Evolutionary conservation across 2,888 invertebrate species (phyloP), one percentile per base, ranked within the genome.

Genomic region (Drosophila kokeensis): DNA sequence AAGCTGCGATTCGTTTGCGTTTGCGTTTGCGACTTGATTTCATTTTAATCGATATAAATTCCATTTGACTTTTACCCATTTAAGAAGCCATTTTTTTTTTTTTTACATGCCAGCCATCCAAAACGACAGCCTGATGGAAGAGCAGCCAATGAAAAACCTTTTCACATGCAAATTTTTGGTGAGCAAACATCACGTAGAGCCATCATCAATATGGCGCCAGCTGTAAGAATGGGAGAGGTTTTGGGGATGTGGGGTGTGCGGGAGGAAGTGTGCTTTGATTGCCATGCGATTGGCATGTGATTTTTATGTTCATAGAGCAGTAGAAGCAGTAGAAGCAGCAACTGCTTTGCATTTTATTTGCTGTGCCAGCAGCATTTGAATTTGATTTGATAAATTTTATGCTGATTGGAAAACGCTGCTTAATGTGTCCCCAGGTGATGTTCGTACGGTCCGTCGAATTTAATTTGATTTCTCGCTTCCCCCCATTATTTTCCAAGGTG

Each of bases 321-420:
- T 13, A 42, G 42, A 21, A 58, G 55, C 82, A 34, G 32, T 34
- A 34, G 45, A 21, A 45, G 24, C 8, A 45, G 45, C 24, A 63
- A 59, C 29, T 65, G 70, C 55, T 86, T 86, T 89, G 85, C 85
- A 86, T 86, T 86, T 84, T 60, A 79, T 69, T 79, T 71, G 76
- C 81, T 36, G 34, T 29, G 73, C 66, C 34, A 73, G 38, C 52
- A 65, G 65, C 78, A 82, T 83, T 86, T 76, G 89, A 83, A 81
- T 89, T 87, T 89, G 88, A 87, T 87, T 87, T 87, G 87, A 87
- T 89, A 87, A 83, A 87, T 87, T 87, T 87, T 87, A 87, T 87
- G 87, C 86, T 87, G 87, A 87, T 89, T 87, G 87, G 77, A 87
- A 87, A 86, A 89, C 68, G 87, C 74, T 84, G 82, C 86, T 77